A percentile compares a stretch with the other conserved stretches of the same genome.
phyloP scores from a whole-genome alignment of 2,797 vertebrate genomes.

The Sebastes hubbsi region DNA sequence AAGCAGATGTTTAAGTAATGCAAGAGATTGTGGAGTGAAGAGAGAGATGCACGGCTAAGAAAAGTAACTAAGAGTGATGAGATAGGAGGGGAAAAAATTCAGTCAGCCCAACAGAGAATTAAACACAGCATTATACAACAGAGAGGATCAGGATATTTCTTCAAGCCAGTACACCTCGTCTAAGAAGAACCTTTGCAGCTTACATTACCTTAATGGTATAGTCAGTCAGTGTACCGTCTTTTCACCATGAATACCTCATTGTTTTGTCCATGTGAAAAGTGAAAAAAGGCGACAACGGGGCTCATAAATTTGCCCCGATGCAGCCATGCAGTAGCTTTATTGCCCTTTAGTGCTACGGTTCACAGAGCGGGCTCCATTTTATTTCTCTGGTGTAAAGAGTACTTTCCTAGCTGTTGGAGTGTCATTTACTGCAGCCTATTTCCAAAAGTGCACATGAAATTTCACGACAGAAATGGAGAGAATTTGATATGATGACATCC shows the following conservation, averaged over 20 bases:
- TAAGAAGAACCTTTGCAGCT: conserved; percentile 12
- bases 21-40: conserved; percentile 7
- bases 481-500: not conserved
- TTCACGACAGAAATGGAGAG: not conserved
- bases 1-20: conserved; percentile 18
- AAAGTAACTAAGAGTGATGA: conserved; percentile 10
- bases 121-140: not conserved
- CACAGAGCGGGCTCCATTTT: conserved; percentile 47
- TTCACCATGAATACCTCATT: conserved; percentile 41
- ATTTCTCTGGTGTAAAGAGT: conserved; percentile 29
- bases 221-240: conserved; percentile 11
- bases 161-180: not conserved
- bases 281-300: conserved; percentile 20
- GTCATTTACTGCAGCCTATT: conserved; percentile 22
- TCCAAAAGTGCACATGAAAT: conserved; percentile 17
- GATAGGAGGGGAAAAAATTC: not conserved
- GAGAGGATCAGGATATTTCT: conserved; percentile 20
- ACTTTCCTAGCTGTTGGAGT: conserved; percentile 6
- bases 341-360: conserved; percentile 39
- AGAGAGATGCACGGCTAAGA: not conserved
- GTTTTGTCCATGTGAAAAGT: conserved; percentile 45
- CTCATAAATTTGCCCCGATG: conserved; percentile 55
- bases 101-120: not conserved
- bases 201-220: conserved; percentile 6
- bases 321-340: conserved; percentile 49